A percentile compares a stretch with the other conserved stretches of the same genome.
phyloP scores from a whole-genome alignment of 92 coral and sea anemone genomes.

The Umimayanthus kanabou region DNA sequence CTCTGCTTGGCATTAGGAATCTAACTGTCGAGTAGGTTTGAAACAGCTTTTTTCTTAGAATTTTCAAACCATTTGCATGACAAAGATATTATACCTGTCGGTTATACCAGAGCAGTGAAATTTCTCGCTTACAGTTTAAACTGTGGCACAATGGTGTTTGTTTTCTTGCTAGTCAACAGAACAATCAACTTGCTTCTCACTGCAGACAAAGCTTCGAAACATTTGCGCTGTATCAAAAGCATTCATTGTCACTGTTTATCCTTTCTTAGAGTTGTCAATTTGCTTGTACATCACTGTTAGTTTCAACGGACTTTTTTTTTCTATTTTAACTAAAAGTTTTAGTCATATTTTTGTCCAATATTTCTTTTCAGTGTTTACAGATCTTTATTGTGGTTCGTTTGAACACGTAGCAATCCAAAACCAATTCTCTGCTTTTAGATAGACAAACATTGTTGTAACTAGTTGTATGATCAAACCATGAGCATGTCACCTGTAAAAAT shows the following conservation, averaged over 20 bases:
- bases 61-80: neutral
- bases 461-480: neutral
- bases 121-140: neutral
- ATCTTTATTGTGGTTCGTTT: neutral
- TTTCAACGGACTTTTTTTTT: neutral
- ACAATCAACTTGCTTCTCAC: neutral
- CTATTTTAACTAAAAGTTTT: neutral
- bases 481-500: neutral
- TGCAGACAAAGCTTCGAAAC: conserved; percentile 22
- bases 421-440: conserved; percentile 1
- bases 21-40: neutral
- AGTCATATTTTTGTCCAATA: neutral
- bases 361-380: neutral
- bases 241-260: conserved; percentile 16
- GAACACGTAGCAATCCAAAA: neutral
- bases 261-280: conserved; percentile 12
- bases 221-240: neutral
- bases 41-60: neutral
- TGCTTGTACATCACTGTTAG: neutral
- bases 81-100: conserved; percentile 8
- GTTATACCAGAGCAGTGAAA: neutral
- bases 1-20: neutral
- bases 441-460: neutral
- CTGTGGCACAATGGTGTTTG: neutral
- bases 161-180: neutral